Evolutionary conservation across 2,888 invertebrate species (phyloP), one percentile per base, ranked within the genome.

Genomic region (Abrostola triplasia): DNA sequence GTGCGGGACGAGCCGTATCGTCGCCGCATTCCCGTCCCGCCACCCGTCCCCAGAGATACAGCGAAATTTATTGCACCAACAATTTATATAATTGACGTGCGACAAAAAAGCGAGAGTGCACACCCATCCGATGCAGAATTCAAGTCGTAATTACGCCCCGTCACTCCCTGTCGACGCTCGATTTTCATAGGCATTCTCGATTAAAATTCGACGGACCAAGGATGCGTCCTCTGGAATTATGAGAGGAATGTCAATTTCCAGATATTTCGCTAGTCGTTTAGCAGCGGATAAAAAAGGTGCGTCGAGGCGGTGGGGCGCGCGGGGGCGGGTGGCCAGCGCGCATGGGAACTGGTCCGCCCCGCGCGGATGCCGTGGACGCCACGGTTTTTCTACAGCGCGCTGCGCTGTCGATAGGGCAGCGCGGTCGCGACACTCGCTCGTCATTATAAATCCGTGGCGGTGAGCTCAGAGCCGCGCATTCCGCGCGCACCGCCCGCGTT

Each of bases 51-150:
- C 85, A 81, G 85, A 93, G 93, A 95, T 94, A 94, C 93, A 92
- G 90, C 85, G 76, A 93, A 94, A 94, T 94, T 95, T 94, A 94
- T 94, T 93, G 91, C 94, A 91, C 90, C 88, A 90, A 92, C 92
- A 92, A 93, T 94, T 92, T 93, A 93, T 93, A 94, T 94, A 95
- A 94, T 94, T 94, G 93, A 94, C 93, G 88, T 87, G 90, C 89
- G 88, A 90, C 92, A 93, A 93, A 94, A 93, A 93, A 92, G 90
- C 89, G 89, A 92, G 86, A 92, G 90, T 91, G 88, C 90, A 89
- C 91, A 91, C 91, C 88, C 89, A 88, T 88, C 88, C 84, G 80
- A 87, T 82, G 87, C 87, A 89, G 89, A 91, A 90, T 90, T 83
- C 86, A 82, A 85, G 70, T 81, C 81, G 90, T 91, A 92, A 94